Base-by-base conservation (phyloP, 2,113 vertebrate species). In the Micronycteris hirsuta region DNA sequence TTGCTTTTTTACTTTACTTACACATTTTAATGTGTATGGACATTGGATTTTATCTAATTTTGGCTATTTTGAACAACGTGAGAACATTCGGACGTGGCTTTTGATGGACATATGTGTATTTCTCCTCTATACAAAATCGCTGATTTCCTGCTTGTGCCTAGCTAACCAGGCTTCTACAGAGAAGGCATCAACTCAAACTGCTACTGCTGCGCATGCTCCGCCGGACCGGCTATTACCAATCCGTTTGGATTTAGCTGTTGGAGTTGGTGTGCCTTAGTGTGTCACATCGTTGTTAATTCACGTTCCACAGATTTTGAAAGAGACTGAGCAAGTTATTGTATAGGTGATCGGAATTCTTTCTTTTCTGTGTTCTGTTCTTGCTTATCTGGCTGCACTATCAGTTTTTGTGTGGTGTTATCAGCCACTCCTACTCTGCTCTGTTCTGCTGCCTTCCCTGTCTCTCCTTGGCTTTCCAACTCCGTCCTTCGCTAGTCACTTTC, bases 311-410 rank as follows among this genome's bases (percentile, higher is more conserved):
- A 54, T 26, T 56, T 58, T 70, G 14, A 88, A 49, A 65, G 24
- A 65, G 38, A 41, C 24, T 2, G 16, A 47, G 17, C 12, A 67
- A 38, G 10, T 43, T 63, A n/a, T 78, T 67, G 4, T 13, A 3
- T 24, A 54, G 17, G 4, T 9, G 49, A 5, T 52, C 54, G 17
- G 63, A 7, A 80, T 16, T 33, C 0, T 10, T 54, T 0, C 1
- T 20, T 77, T 67, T 31, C 74, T 33, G n/a, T 33, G 17, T 17
- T 36, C 45, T 52, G 77, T 49, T 68, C 3, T 31, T 49, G 4
- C 10, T 88, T 4, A 9, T 4, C 63, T 63, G 45, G 36, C 14
- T 14, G 14, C 26, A 31, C 31, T 43, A 2, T 33, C 41, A n/a
- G 6, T 81, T 80, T 74, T 58, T 28, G 11, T 38, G 8, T 22